Evolutionary conservation across 1,140 invertebrate genomes (phyloP).

Genomic region (Ceratosolen solmsi): DNA sequence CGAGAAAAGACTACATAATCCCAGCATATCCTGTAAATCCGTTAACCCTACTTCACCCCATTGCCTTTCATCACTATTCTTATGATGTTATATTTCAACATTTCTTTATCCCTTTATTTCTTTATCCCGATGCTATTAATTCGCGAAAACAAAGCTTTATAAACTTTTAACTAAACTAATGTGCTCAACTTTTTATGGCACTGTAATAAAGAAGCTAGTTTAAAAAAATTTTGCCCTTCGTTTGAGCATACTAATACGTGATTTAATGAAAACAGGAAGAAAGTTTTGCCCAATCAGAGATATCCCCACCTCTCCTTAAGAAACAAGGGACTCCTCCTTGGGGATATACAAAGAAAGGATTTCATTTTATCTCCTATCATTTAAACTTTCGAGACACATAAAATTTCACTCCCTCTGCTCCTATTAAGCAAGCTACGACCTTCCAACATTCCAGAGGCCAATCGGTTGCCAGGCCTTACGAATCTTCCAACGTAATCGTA

Average conservation of each 20-base stretch:
- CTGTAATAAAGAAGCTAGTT: no score
- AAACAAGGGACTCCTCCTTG: not conserved
- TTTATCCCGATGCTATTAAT: no score
- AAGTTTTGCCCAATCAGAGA: not conserved
- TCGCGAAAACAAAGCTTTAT: no score
- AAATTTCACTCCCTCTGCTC: slow-evolving; percentile 1
- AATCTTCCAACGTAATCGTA: not conserved
- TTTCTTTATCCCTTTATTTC: not conserved
- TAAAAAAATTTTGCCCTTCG: no score
- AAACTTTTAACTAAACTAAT: no score
- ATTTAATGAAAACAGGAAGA: not conserved
- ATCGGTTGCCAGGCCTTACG: not conserved
- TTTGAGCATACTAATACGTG: not conserved
- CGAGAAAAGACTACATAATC: not conserved
- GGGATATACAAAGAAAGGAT: not conserved
- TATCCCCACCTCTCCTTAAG: not conserved
- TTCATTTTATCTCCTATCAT: not conserved
- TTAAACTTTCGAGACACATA: slow-evolving; percentile 18
- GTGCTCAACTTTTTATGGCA: no score
- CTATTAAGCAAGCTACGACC: not conserved
- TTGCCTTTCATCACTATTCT: not conserved
- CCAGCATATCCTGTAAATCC: not conserved
- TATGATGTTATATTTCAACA: not conserved
- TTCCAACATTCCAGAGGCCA: not conserved
- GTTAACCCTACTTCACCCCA: not conserved